Base-by-base conservation (phyloP, 2,797 vertebrate genomes). In the Falco berigora region DNA sequence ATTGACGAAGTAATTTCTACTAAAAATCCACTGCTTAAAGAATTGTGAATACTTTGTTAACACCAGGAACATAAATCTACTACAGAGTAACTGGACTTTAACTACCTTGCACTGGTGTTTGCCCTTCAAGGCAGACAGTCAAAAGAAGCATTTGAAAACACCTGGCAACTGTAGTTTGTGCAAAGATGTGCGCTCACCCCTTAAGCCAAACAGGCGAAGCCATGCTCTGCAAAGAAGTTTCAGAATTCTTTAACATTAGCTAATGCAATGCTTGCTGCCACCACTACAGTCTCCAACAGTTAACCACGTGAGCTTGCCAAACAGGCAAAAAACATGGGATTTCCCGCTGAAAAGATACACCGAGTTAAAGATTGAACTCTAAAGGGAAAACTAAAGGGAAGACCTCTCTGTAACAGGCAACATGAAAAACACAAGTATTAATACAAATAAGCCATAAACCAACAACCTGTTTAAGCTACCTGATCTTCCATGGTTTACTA, bases 101-200 rank as follows among this genome's bases (percentile, higher is more conserved):
- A 75, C 30, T 15, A 10, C 47, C 4, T 1, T 27, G 53, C 1
- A 5, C 25, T 24, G 9, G 0, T 5, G 22, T 28, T 40, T 55
- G n/a, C 44, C 53, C 44, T 24, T 40, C 36, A 27, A 59, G 44
- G n/a, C 25, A 59, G 44, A 28, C 25, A 23, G 23, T 22, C 50
- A 53, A 14, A 77, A 36, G 30, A 3, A 62, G 28, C 50, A 59
- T 21, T 14, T 67, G 52, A 15, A 67, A 42, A 42, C 62, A 89
- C 19, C 32, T 42, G 14, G 47, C 50, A 78, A 8, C 62, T 42
- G 23, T 17, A 7, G 20, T 15, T 42, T 38, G 32, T 24, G 46
- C 38, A 63, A 14, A 76, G 77, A 73, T 8, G 13, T 16, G 19
- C 6, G 11, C 49, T 68, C 17, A 14, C 10, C 25, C 30, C 4